Evolutionary conservation across 2,113 vertebrate genomes (phyloP).

Genomic region (Eonycteris spelaea): DNA sequence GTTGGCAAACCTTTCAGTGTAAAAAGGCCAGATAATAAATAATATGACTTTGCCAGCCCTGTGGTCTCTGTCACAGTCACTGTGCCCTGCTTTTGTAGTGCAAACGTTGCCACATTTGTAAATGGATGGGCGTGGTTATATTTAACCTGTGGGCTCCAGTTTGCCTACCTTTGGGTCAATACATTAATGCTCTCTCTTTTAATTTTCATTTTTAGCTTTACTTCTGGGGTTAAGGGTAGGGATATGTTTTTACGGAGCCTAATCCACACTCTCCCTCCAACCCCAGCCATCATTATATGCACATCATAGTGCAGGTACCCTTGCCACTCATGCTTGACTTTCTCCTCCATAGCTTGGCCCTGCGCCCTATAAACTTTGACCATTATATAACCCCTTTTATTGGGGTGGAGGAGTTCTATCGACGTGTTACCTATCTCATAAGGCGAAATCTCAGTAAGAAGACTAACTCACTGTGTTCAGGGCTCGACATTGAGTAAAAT

Average conservation of each 20-base stretch:
- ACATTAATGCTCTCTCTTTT: not conserved
- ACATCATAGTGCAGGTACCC: not conserved
- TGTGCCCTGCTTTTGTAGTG: fast-evolving
- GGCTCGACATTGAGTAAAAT: not conserved
- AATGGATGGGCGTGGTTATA: not conserved
- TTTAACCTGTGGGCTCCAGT: not conserved
- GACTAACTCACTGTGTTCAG: conserved; percentile 48
- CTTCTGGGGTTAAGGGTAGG: not conserved
- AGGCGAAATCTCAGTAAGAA: conserved; percentile 57
- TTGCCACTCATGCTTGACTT: not conserved
- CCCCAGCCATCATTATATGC: not conserved
- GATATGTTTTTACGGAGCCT: not conserved
- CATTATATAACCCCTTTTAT: conserved; percentile 59
- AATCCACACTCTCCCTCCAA: not conserved
- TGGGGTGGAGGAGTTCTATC: conserved; percentile 48
- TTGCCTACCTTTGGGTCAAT: not conserved
- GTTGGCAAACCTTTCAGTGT: not conserved
- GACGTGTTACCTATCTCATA: conserved; percentile 7
- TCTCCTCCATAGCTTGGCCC: conserved; percentile 31
- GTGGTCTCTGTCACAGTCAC: not conserved
- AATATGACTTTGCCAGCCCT: not conserved
- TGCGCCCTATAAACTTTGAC: not conserved
- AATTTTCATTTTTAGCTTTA: not conserved
- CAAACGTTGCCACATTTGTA: too few species aligned
- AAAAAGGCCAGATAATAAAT: not conserved